These are phyloP conservation scores for Zoanthus gigantus DNA, from an alignment of 92 coral and sea anemone genomes.

Conservation along the genomic window DNA sequence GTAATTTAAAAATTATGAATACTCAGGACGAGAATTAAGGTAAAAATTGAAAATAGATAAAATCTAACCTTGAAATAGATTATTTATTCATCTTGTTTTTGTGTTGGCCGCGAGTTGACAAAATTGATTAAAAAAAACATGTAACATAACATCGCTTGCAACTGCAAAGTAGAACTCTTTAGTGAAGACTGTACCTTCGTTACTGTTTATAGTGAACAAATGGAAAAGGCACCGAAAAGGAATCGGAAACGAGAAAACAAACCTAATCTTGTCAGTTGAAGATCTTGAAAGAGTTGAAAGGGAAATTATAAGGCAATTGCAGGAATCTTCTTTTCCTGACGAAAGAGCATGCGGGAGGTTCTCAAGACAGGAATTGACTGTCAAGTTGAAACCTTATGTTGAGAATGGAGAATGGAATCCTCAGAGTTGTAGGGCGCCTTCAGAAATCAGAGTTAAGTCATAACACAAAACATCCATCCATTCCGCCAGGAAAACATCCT, in stretches of 20 bases:
- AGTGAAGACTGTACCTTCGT: conserved; percentile 58
- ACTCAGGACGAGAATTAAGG: too few species aligned
- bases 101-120: too few species aligned
- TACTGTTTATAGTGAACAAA: conserved; percentile 33
- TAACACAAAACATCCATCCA: conserved; percentile 60
- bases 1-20: too few species aligned
- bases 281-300: conserved; percentile 61
- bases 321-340: conserved; percentile 59
- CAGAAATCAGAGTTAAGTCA: conserved; percentile 52
- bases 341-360: conserved; percentile 42
- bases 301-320: conserved; percentile 56
- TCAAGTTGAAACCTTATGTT: conserved; percentile 64
- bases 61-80: too few species aligned
- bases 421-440: conserved; percentile 64
- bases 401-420: conserved; percentile 54
- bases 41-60: too few species aligned
- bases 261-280: conserved; percentile 18
- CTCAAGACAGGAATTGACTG: conserved; percentile 43
- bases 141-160: background rate
- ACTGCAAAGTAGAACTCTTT: conserved; percentile 52
- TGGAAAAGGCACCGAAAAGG: conserved; percentile 8
- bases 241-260: background rate
- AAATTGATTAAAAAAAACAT: too few species aligned
- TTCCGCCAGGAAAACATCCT: conserved; percentile 60
- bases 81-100: too few species aligned